phyloP scores from a whole-genome alignment of 1,140 invertebrate species.

The Microplitis demolitor region DNA sequence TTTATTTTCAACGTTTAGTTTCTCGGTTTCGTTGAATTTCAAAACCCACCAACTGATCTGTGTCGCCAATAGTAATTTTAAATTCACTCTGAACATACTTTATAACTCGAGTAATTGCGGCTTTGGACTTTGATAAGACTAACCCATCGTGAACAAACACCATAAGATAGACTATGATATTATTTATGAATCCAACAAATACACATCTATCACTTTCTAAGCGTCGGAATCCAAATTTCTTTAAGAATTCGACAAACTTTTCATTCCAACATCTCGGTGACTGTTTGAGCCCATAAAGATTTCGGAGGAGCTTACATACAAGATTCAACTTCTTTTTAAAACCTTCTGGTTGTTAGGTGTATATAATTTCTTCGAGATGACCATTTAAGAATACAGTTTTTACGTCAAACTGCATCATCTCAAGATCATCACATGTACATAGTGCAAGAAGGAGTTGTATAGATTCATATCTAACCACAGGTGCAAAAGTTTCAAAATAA shows the following conservation, averaged over 20 bases:
- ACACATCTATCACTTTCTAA: constrained; percentile 12
- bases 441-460: not conserved
- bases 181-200: not conserved
- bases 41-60: not conserved
- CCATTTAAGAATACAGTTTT: constrained; percentile 20
- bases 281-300: constrained; percentile 51
- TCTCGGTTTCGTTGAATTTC: no score
- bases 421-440: no score
- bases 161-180: not conserved
- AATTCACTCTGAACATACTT: not conserved
- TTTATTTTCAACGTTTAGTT: no score
- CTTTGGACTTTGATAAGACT: not conserved
- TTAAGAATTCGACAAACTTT: constrained; percentile 18
- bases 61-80: not conserved
- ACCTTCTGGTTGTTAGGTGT: constrained; percentile 38
- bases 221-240: not conserved
- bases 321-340: not conserved
- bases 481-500: not conserved
- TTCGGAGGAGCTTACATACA: constrained; percentile 44
- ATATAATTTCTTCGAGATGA: constrained; percentile 9
- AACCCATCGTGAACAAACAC: constrained; percentile 20
- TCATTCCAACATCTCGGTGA: constrained; percentile 51
- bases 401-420: constrained; percentile 3
- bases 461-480: not conserved
- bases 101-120: not conserved